A percentile compares a stretch with the other conserved stretches of the same genome.
Conservation (phyloP, 2,113 vertebrate species). For the Mesitornis unicolor region DNA sequence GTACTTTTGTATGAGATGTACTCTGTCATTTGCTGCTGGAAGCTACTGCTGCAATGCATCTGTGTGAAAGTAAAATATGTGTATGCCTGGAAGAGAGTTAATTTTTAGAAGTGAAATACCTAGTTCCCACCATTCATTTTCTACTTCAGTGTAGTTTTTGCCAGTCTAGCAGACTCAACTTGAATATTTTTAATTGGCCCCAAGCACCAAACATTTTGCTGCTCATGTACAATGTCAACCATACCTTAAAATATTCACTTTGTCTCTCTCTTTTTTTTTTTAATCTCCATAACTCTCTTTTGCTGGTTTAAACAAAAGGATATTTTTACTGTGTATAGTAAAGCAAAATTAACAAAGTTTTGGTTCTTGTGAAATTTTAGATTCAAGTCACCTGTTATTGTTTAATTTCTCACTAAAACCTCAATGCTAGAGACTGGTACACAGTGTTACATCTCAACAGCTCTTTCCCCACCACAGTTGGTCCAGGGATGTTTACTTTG, state of each 20-base stretch:
- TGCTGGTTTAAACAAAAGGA: neutral
- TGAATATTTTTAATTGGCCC: neutral
- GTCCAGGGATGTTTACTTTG: neutral
- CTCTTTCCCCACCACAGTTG: neutral
- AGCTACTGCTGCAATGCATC: neutral
- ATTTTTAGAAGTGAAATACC: conserved; percentile 12
- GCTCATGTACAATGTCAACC: neutral
- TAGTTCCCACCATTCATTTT: neutral
- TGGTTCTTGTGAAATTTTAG: neutral
- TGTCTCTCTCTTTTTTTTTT: neutral
- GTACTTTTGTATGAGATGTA: neutral
- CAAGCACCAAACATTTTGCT: neutral
- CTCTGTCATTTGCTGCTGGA: conserved; percentile 26
- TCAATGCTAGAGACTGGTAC: neutral
- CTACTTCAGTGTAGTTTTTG: neutral
- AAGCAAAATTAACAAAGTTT: neutral
- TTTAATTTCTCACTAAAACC: neutral
- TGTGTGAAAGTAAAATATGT: neutral
- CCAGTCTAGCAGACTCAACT: neutral
- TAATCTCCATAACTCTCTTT: neutral
- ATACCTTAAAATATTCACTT: neutral
- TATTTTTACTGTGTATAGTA: neutral
- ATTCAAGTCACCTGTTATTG: neutral
- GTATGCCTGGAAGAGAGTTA: neutral
- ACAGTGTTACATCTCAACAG: neutral